phyloP scores from a whole-genome alignment of 2,797 vertebrate species.

The Pantherophis vulpinus region DNA sequence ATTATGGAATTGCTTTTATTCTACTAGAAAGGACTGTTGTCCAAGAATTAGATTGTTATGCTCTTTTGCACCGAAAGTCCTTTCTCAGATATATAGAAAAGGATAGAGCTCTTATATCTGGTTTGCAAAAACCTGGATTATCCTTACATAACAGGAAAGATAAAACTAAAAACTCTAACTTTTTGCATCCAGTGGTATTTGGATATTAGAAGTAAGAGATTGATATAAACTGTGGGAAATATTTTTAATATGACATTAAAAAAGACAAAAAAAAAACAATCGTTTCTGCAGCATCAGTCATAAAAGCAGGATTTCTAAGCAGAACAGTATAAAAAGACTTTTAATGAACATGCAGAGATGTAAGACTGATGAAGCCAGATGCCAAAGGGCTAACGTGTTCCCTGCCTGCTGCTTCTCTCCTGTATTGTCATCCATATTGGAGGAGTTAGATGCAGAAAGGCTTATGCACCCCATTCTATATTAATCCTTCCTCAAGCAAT shows the following conservation, averaged over 20 bases:
- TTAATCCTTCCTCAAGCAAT: neutral
- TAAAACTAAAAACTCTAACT: neutral
- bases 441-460: neutral
- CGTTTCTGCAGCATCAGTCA: neutral
- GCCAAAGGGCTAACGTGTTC: neutral
- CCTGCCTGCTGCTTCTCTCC: neutral
- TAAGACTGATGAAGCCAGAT: neutral
- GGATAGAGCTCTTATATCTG: neutral
- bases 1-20: neutral
- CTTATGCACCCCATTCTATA: neutral
- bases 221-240: neutral
- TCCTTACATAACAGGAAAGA: neutral
- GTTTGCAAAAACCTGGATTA: neutral
- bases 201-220: neutral
- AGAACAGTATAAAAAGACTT: neutral
- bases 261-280: slow-evolving; percentile 4
- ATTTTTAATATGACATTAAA: neutral
- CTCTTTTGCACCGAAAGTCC: neutral
- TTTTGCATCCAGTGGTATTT: neutral
- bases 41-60: neutral
- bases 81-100: neutral
- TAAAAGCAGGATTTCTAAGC: neutral
- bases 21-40: neutral
- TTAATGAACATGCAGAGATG: neutral
- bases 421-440: neutral